Evolutionary conservation across 2,797 vertebrate genomes (phyloP), one percentile per base, ranked within the genome.

Genomic region (Erethizon dorsatum): DNA sequence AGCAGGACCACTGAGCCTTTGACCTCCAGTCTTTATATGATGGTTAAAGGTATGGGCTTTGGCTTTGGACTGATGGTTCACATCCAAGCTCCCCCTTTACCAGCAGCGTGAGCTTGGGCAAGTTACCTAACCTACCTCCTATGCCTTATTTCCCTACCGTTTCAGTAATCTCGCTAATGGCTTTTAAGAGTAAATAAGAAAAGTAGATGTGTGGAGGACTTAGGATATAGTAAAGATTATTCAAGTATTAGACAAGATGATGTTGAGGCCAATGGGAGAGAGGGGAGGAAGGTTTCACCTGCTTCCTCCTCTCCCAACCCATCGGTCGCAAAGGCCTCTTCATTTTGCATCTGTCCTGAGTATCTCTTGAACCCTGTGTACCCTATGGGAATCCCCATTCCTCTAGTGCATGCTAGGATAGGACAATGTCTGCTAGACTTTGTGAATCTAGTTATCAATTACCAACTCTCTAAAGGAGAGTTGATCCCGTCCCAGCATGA

Each of bases 141-240:
- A 67, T 93, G 13, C 61, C 83, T 73, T 77, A 47, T 50, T 86
- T 84, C 75, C 31, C 50, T 85, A 47, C 7, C 41, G 50, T 82
- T 57, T 79, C 63, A 91, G 41, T 50, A 73, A 56, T 71, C 41
- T 86, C 41, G 7, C 50, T 41, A 52, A 20, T 13, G 26, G 37
- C 41, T 87, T 83, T 91, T 85, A 91, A 94, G 77, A 67, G 65
- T 69, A 71, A 77, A 73, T 71, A n/a, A 84, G 18, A 61, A 33
- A 78, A 84, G 26, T 28, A 10, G 4, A n/a, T 73, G 57, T 82
- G 61, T 11, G 41, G 15, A 71, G 15, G 8, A 54, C 56, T 10
- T 50, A 79, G 59, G 84, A 18, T 33, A 14, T 33, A 37, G 15
- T 63, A 67, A 65, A 92, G 9, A 31, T 26, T 33, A 22, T 31